These are phyloP conservation scores for Hapalemur alaotrensis DNA, from an alignment of 2,797 vertebrate genomes.

Conservation along the genomic window DNA sequence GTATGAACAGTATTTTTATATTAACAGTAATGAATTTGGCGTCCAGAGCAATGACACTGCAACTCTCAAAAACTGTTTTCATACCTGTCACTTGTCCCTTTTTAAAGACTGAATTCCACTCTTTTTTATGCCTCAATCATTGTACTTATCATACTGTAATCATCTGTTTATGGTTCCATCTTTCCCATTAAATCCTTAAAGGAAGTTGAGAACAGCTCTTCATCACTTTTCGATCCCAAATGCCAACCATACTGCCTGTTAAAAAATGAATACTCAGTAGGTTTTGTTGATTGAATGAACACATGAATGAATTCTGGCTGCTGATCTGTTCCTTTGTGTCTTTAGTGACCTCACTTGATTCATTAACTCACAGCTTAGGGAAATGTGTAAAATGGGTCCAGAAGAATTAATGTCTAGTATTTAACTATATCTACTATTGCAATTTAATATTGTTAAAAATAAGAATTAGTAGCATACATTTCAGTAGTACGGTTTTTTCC, in stretches of 20 bases:
- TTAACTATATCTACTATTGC: not conserved
- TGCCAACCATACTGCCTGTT: not conserved
- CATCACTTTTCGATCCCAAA: not conserved
- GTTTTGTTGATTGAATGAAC: not conserved
- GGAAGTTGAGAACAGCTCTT: not conserved
- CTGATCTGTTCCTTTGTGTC: not conserved
- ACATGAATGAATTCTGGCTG: not conserved
- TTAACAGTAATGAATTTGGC: not conserved
- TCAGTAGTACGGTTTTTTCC: not conserved
- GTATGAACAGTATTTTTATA: not conserved
- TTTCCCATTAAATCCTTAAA: not conserved
- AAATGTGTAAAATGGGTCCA: not conserved
- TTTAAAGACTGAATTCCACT: not conserved
- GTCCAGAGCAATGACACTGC: not conserved
- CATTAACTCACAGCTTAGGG: not conserved
- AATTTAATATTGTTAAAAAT: not conserved
- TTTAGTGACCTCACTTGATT: not conserved
- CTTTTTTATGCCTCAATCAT: not conserved
- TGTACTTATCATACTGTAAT: not conserved
- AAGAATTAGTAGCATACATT: not conserved
- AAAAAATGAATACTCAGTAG: not conserved
- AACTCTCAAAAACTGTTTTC: not conserved
- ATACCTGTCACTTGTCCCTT: not conserved
- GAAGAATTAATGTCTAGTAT: conserved; percentile 1
- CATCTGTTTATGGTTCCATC: not conserved